Conservation (phyloP, 2,113 vertebrate genomes). For the Oreochromis niloticus region DNA sequence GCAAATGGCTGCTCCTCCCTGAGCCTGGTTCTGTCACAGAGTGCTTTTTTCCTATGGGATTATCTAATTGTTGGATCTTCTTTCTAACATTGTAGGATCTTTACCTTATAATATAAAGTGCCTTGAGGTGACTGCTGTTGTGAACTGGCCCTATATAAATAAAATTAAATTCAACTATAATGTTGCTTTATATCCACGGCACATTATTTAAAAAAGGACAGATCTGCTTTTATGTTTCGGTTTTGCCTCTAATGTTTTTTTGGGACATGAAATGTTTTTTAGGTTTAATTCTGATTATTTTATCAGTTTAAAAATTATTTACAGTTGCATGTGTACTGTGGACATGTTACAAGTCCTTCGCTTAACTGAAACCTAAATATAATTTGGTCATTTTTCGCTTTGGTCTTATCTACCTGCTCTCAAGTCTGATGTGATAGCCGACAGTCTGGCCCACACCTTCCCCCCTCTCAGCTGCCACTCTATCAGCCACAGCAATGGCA, state of each 20-base stretch:
- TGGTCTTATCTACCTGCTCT: slow-evolving; percentile 82
- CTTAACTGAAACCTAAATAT: neutral
- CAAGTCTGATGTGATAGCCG: slow-evolving; percentile 92
- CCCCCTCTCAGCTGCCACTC: slow-evolving; percentile 90
- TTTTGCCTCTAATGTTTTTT: neutral
- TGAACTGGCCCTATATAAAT: neutral
- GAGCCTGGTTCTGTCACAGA: neutral
- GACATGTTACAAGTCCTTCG: neutral
- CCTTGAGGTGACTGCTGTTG: neutral
- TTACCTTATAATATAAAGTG: neutral
- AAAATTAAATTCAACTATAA: neutral
- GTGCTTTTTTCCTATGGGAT: neutral
- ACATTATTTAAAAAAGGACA: neutral
- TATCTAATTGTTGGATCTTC: neutral
- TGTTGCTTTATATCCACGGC: neutral
- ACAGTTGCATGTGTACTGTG: neutral
- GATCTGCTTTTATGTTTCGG: neutral
- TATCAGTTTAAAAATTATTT: neutral
- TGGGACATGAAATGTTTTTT: neutral
- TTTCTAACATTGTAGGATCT: neutral
- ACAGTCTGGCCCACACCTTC: slow-evolving; percentile 88
- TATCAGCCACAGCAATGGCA: slow-evolving; percentile 88
- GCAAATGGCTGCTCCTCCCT: neutral
- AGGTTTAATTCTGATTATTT: neutral
- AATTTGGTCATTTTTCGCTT: neutral